Evolutionary conservation across 2,113 vertebrate species (phyloP), one percentile per base, ranked within the genome.

Genomic region (Maccullochella peelii): DNA sequence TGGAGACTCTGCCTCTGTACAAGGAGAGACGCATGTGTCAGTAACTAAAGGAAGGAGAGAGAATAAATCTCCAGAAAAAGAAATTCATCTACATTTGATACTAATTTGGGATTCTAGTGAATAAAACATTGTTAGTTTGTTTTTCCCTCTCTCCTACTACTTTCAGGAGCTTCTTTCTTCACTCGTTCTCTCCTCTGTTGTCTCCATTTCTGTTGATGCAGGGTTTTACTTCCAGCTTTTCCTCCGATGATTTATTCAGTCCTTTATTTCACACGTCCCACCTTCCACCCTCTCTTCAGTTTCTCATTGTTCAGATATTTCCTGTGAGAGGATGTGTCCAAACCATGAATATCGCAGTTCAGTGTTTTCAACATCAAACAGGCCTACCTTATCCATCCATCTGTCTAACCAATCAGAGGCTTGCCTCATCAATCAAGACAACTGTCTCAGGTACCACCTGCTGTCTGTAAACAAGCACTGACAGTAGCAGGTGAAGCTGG

Each of bases 41-140:
- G 30, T 6, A 59, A 59, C 62, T 47, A 7, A 6, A 59, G 55
- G 72, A 73, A 76, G 30, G 12, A 18, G 30, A 33, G 36, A 73
- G 49, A 68, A 84, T 77, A 82, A 27, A 86, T 86, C 44, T 70
- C 61, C 79, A 80, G 72, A 72, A 57, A 63, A 80, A 58, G 38
- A 50, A 30, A 54, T 21, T n/a, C 20, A 21, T 73, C 57, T 59
- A 33, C 71, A 67, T 38, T 61, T 49, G 30, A 73, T 58, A 58
- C 5, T 50, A 11, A 7, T 65, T 44, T 38, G 30, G 18, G 27
- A 66, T 67, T 66, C 15, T 42, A 38, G 38, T 47, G 55, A 73
- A 86, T 67, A 75, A 79, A 74, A 36, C 55, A 54, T 4, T 77
- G 38, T 68, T 50, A 42, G 33, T 9, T 23, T 54, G 1, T 8